phyloP scores from a whole-genome alignment of 2,888 invertebrate species.

The Polymixis lichenea region DNA sequence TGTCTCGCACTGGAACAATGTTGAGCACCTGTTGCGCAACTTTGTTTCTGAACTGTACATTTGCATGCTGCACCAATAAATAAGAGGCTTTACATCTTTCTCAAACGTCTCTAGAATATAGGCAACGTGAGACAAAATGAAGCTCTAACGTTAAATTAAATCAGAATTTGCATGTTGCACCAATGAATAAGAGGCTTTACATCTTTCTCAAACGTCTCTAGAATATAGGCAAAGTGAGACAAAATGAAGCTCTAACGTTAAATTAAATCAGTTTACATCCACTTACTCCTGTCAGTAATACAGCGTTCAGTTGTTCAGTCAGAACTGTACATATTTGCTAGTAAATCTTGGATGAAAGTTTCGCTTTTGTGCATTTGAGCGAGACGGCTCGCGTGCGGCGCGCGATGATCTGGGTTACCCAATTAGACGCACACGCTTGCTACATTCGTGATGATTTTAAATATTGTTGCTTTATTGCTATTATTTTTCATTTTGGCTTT shows the following conservation, averaged over 20 bases:
- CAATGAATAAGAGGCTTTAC: background rate
- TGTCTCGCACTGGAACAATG: background rate
- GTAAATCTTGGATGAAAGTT: constrained; percentile 74
- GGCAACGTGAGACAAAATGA: constrained; percentile 8
- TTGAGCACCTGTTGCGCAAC: background rate
- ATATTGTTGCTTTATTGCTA: constrained; percentile 38
- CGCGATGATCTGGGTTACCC: constrained; percentile 75
- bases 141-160: constrained; percentile 11
- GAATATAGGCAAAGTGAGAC: background rate
- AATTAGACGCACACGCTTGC: constrained; percentile 63
- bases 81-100: background rate
- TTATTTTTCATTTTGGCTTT: constrained; percentile 16
- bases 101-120: background rate
- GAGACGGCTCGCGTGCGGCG: constrained; percentile 67
- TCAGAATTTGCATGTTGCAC: background rate
- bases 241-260: constrained; percentile 12
- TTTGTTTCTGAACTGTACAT: background rate
- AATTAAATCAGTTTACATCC: constrained; percentile 22
- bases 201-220: background rate
- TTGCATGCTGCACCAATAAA: background rate
- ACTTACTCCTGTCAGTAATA: constrained; percentile 16
- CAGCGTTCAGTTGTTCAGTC: constrained; percentile 47
- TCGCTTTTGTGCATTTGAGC: constrained; percentile 69
- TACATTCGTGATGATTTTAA: constrained; percentile 59
- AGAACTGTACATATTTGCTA: constrained; percentile 61